Evolutionary conservation across 1,140 invertebrate species (phyloP), one percentile per base, ranked within the genome.

Genomic region (Macrocentrus cingulum): DNA sequence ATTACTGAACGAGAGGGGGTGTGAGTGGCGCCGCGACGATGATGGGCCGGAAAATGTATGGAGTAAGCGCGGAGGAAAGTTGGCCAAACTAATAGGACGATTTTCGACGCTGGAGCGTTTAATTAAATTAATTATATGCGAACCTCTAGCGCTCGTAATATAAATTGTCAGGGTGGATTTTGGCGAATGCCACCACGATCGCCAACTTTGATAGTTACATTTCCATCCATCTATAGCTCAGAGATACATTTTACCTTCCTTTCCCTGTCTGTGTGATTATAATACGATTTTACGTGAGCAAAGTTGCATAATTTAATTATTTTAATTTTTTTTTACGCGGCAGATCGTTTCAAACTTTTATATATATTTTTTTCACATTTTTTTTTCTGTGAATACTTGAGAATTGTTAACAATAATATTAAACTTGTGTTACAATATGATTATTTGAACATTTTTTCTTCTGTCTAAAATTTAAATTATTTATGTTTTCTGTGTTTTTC

Each of bases 121-220:
- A 79, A 79, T 79, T 78, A 79, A 78, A 77, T 78, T 79, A 78
- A 78, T 79, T 76, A 78, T 79, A 78, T 76, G 77, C 74, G 68
- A 69, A 68, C 70, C 66, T 63, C 68, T 68, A 29, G 25, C 70
- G 70, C 62, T 67, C 67, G 71, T 75, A 70, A 78, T 77, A 76
- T 76, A 76, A 78, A 78, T 78, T 79, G 68, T 67, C 54, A 50
- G 22, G 45, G 61, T 55, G 60, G 61, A 56, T 63, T 61, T 58
- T 19, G 63, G 57, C 51, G 58, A 68, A 70, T 70, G 63, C 66
- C 65, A 67, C 59, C 61, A 56, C 48, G 74, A 79, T 79, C 74
- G 69, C 71, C 71, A 79, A 79, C 75, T 76, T 79, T 77, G 72
- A 76, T 76, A 76, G 73, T 77, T 75, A 74, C 70, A 67, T 73